A percentile compares a stretch with the other conserved stretches of the same genome.
Conservation (phyloP, 2,797 vertebrate species). For the Arrhamphus sclerolepis region DNA sequence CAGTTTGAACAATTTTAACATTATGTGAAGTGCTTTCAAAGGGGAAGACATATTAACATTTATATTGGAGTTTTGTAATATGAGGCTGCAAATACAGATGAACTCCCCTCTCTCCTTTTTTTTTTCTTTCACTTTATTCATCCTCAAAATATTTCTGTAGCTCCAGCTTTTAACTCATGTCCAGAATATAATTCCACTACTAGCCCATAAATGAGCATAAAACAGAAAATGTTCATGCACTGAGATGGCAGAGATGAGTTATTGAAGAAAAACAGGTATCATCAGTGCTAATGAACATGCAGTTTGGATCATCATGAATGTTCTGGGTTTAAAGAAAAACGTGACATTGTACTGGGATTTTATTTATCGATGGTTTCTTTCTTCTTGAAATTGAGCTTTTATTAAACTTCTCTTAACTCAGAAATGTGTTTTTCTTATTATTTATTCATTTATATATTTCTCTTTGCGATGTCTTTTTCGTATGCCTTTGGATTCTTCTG, state of each 20-base stretch:
- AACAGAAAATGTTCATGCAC: constrained; percentile 21
- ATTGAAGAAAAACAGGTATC: constrained; percentile 41
- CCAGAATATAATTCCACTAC: constrained; percentile 45
- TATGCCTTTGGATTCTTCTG: too few species aligned
- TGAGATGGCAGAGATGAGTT: constrained; percentile 32
- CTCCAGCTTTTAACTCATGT: constrained; percentile 30
- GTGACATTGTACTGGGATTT: constrained; percentile 24
- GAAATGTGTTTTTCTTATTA: too few species aligned
- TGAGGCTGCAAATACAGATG: too few species aligned
- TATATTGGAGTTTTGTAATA: too few species aligned
- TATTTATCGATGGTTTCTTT: constrained; percentile 15
- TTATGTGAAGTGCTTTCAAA: too few species aligned
- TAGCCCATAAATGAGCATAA: constrained; percentile 44
- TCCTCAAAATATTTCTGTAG: constrained; percentile 28
- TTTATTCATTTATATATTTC: too few species aligned
- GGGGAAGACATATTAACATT: too few species aligned
- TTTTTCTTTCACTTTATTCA: constrained; percentile 10
- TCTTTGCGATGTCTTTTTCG: neutral
- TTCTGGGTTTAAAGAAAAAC: constrained; percentile 35
- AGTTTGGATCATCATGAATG: constrained; percentile 34
- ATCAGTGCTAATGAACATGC: constrained; percentile 19
- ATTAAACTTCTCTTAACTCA: too few species aligned
- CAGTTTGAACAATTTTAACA: too few species aligned
- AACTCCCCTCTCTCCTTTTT: neutral
- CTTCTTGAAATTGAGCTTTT: constrained; percentile 2